phyloP scores from a whole-genome alignment of 2,113 vertebrate genomes.

The rabbit (Oryctolagus cuniculus) region DNA sequence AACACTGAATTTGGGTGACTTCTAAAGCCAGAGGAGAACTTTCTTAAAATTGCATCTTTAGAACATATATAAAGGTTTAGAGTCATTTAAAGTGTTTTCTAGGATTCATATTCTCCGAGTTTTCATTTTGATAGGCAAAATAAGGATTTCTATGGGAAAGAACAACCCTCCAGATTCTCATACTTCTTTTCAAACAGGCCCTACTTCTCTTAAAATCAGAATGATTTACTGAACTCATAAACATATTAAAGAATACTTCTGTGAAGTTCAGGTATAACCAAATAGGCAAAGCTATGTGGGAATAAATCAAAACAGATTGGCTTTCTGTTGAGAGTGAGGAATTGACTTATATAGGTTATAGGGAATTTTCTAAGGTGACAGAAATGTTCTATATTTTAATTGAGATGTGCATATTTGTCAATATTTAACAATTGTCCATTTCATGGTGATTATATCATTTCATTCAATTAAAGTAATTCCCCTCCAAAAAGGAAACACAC shows the following conservation, averaged over 20 bases:
- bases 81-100: background rate
- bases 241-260: background rate
- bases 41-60: background rate
- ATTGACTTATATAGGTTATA: no score
- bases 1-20: background rate
- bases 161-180: background rate
- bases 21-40: background rate
- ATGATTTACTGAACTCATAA: background rate
- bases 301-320: no score
- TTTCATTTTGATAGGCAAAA: background rate
- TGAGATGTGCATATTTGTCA: no score
- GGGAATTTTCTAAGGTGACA: no score
- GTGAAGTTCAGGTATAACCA: no score
- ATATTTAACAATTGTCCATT: no score
- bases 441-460: no score
- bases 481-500: background rate
- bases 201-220: background rate
- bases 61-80: background rate
- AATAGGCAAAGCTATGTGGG: no score
- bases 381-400: no score
- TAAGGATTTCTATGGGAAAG: background rate
- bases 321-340: no score
- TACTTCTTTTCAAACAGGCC: background rate
- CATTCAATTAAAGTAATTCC: no score
- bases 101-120: background rate